A percentile compares a stretch with the other conserved stretches of the same genome.
Evolutionary conservation across 2,113 vertebrate species (phyloP).

Genomic region (Lepisosteus oculatus): DNA sequence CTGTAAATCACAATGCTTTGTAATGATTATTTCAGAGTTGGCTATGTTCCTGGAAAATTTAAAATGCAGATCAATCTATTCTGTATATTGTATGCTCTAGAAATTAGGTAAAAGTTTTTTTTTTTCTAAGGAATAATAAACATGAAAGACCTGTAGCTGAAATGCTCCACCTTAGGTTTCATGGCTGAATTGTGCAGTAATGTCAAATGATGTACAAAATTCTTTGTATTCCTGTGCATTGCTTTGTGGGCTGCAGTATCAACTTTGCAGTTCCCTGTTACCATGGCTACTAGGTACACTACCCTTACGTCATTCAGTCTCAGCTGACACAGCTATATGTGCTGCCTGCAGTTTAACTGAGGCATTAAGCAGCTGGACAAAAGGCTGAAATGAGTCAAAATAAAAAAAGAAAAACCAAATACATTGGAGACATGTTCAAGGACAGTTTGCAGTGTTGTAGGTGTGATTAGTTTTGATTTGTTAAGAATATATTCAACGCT

Average conservation of each 20-base stretch:
- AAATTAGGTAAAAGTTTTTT: background rate
- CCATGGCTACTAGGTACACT: constrained; percentile 68
- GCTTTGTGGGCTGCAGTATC: constrained; percentile 55
- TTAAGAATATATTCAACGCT: no score
- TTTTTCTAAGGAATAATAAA: background rate
- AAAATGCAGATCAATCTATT: background rate
- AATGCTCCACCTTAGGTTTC: background rate
- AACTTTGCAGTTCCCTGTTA: constrained; percentile 67
- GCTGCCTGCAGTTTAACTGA: no score
- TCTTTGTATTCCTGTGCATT: constrained; percentile 70
- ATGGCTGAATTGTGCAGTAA: constrained; percentile 47
- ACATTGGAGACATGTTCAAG: no score
- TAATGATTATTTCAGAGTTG: constrained; percentile 9
- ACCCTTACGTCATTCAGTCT: constrained; percentile 38
- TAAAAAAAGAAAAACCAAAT: no score
- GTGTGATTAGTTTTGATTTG: no score
- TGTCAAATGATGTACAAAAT: constrained; percentile 38
- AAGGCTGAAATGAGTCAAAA: no score
- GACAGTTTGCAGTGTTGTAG: no score
- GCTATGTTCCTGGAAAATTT: background rate
- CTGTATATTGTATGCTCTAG: no score
- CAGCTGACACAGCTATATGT: no score
- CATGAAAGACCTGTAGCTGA: background rate
- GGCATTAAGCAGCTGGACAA: no score
- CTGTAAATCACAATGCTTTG: background rate